These are phyloP conservation scores for Caloenas nicobarica DNA, from an alignment of 2,113 vertebrate species.

Conservation along the genomic window DNA sequence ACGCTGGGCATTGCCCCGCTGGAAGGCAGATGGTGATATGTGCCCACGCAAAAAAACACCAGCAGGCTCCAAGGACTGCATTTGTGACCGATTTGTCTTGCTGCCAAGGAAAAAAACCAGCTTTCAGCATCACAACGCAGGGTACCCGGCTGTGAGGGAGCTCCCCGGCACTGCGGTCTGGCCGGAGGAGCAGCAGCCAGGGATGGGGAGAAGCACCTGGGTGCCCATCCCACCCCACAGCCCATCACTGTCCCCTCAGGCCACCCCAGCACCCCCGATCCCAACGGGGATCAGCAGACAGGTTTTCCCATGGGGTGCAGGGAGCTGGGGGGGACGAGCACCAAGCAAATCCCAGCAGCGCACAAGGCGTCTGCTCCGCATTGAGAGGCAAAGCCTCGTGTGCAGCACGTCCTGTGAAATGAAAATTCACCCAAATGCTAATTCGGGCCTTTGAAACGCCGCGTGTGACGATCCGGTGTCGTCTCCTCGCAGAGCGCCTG, in stretches of 20 bases:
- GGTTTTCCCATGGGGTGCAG: neutral
- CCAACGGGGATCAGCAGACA: accelerated
- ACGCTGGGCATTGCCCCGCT: accelerated
- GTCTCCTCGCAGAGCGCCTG: neutral
- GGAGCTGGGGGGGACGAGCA: neutral
- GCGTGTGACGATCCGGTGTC: accelerated
- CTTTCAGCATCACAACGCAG: neutral
- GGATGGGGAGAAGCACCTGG: neutral
- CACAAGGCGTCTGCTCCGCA: accelerated
- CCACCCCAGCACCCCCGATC: neutral
- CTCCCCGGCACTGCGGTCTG: neutral
- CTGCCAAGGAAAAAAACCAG: neutral
- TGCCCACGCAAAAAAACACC: neutral
- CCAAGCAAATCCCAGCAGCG: neutral
- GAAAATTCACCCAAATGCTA: neutral
- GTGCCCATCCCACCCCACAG: neutral
- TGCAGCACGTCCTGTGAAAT: neutral
- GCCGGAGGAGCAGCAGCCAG: accelerated
- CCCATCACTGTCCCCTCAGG: neutral
- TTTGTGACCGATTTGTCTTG: neutral
- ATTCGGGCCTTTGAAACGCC: accelerated
- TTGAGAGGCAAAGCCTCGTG: neutral
- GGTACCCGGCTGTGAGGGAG: neutral
- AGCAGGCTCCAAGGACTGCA: neutral
- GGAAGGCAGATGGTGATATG: neutral